Base-by-base conservation (phyloP, 2,888 invertebrate species). In the Eristalis tenax region DNA sequence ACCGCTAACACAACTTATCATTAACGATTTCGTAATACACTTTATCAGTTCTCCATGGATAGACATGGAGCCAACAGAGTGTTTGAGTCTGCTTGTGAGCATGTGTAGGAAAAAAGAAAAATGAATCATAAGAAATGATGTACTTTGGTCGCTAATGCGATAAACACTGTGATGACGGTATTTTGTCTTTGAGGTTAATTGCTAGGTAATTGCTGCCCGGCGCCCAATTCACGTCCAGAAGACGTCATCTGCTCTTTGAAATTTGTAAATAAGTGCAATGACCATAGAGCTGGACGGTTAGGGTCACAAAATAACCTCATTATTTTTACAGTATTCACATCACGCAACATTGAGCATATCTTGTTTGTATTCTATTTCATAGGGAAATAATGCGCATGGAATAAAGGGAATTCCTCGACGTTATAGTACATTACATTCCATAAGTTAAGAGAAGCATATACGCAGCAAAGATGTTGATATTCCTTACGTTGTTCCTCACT, bases 401-500 rank as follows among this genome's bases (percentile, higher is more conserved):
- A 32, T 3, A 11, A 40, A 43, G n/a, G 6, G 10, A 50, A 18
- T 10, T 18, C 18, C 18, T 18, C 18, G 10, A 8, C 2, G 35
- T 10, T 6, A 43, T 40, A 65, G 22, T 10, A 22, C 8, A 63
- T 28, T 18, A 79, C 63, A 77, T 69, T 68, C 69, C 56, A 69
- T 0, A 63, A 13, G 23, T 8, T 23, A 78, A 10, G 50, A 50
- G 50, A 2, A 50, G 18, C 50, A 50, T 6, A 50, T 50, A 18
- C 50, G 8, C 18, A 18, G n/a, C 50, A n/a, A 82, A 61, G 57
- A 78, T 86, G 85, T 43, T 83, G 32, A 6, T 61, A n/a, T 11
- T 88, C 56, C 40, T 79, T 8, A 38, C 90, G 1, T 40, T 89
- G n/a, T 38, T 90, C 15, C 26, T 92, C 10, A 84, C 89, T 1